Evolutionary conservation across 1,140 invertebrate species (phyloP).

Genomic region (Lineus longissimus): DNA sequence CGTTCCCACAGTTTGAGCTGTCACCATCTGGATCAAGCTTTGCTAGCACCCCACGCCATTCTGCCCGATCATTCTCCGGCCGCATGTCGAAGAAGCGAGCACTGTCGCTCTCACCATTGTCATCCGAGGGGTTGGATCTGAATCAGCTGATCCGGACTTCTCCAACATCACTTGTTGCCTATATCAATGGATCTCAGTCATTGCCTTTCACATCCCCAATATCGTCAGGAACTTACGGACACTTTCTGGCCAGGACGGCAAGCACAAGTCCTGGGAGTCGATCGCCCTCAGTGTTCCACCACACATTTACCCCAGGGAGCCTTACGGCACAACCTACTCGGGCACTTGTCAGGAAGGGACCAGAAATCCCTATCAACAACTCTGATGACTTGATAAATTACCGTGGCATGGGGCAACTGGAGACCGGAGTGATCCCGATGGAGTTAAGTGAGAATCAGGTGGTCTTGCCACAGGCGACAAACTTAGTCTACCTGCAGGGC

Average conservation of each 20-base stretch:
- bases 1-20: constrained; percentile 38
- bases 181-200: constrained; percentile 70
- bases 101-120: constrained; percentile 89
- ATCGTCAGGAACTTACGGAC: constrained; percentile 74
- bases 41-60: constrained; percentile 41
- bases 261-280: constrained; percentile 13
- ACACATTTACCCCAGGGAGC: not conserved
- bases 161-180: constrained; percentile 85
- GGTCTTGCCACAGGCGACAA: too few relatives aligned
- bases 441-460: too few relatives aligned
- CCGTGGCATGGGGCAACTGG: not conserved
- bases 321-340: too few relatives aligned
- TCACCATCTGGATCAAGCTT: constrained; percentile 33
- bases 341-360: not conserved
- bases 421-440: not conserved
- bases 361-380: not conserved
- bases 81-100: constrained; percentile 68
- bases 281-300: constrained; percentile 2
- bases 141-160: constrained; percentile 92
- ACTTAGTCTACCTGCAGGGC: too few relatives aligned
- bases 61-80: constrained; percentile 33
- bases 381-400: too few relatives aligned
- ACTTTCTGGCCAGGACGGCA: constrained; percentile 68
- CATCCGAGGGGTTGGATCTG: constrained; percentile 76
- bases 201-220: constrained; percentile 59